These are phyloP conservation scores for Pogoniulus pusillus DNA, from an alignment of 2,797 vertebrate genomes.

Conservation along the genomic window DNA sequence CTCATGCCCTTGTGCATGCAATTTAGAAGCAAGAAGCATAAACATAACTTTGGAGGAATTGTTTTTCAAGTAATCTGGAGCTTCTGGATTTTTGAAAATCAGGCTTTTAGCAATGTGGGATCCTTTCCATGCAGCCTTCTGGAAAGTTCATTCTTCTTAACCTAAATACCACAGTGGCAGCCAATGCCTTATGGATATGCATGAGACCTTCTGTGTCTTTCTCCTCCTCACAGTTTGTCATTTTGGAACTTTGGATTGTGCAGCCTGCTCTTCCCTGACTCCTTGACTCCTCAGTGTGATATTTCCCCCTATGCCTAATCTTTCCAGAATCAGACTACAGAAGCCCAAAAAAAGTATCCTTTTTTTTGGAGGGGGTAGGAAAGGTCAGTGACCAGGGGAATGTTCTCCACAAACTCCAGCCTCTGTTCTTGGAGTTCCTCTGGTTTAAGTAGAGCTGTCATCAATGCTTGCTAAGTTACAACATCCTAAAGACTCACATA, in stretches of 20 bases:
- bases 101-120: background rate
- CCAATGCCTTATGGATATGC: background rate
- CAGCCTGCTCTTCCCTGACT: background rate
- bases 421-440: background rate
- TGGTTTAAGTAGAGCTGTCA: slow-evolving; percentile 17
- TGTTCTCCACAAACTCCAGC: background rate
- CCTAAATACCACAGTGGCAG: slow-evolving; percentile 9
- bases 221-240: background rate
- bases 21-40: background rate
- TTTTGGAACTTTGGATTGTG: slow-evolving; percentile 11
- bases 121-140: slow-evolving; percentile 31
- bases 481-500: background rate
- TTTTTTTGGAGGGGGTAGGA: background rate
- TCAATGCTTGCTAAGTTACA: background rate
- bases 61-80: slow-evolving; percentile 18
- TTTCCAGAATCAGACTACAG: background rate
- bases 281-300: background rate
- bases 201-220: background rate
- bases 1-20: background rate
- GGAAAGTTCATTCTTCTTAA: slow-evolving; percentile 38
- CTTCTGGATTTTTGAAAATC: slow-evolving; percentile 36
- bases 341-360: background rate
- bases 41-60: background rate
- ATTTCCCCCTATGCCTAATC: background rate
- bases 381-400: background rate